Conservation (phyloP, 2,888 invertebrate genomes). For the Diaprepes abbreviatus region DNA sequence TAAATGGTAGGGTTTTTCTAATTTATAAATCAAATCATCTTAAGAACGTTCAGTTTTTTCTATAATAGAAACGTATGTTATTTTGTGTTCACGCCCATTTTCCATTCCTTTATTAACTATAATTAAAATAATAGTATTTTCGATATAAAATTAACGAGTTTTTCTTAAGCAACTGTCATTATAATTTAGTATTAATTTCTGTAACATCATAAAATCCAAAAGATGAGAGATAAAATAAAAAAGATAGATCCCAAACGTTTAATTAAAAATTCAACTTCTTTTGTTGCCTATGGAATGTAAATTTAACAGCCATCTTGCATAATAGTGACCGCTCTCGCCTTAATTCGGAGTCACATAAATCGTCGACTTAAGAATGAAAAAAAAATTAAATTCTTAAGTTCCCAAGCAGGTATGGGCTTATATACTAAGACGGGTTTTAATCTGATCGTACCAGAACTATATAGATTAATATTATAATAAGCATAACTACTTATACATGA, state of each 20-base stretch:
- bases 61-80: neutral
- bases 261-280: constrained; percentile 45
- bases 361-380: constrained; percentile 37
- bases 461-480: constrained; percentile 22
- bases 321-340: constrained; percentile 44
- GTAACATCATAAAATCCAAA: constrained; percentile 31
- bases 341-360: constrained; percentile 45
- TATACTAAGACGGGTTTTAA: constrained; percentile 25
- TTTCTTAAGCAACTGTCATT: constrained; percentile 29
- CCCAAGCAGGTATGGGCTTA: constrained; percentile 24
- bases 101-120: neutral
- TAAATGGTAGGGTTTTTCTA: no score
- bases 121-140: neutral
- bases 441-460: constrained; percentile 16
- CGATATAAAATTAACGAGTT: constrained; percentile 15
- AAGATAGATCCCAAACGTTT: constrained; percentile 32
- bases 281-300: constrained; percentile 45
- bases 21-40: no score
- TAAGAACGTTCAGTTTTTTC: no score
- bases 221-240: constrained; percentile 26
- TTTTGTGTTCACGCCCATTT: neutral
- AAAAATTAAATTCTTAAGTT: constrained; percentile 22
- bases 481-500: constrained; percentile 5
- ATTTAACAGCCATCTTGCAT: constrained; percentile 45
- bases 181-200: constrained; percentile 44